Conservation (phyloP, 1,140 invertebrate genomes). For the Hycleus cichorii region DNA sequence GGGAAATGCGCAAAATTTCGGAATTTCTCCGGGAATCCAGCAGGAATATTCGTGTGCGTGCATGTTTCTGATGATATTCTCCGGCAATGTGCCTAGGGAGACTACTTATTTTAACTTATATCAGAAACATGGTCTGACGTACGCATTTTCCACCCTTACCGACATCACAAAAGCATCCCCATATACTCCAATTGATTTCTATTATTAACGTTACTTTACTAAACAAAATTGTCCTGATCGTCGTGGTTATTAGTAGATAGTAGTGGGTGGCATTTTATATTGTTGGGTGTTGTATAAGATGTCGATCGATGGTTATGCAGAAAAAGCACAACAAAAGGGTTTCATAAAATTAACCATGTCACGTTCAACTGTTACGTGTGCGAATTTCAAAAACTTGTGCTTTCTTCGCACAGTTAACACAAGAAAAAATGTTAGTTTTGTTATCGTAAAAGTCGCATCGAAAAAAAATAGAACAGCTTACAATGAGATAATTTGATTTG, state of each 20-base stretch:
- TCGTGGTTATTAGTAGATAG: too few relatives aligned
- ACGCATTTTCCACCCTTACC: conserved; percentile 6
- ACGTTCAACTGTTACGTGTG: conserved; percentile 26
- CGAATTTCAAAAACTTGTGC: conserved; percentile 21
- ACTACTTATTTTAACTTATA: conserved; percentile 12
- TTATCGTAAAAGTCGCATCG: conserved; percentile 4
- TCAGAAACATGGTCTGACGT: conserved; percentile 15
- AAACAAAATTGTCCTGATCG: too few relatives aligned
- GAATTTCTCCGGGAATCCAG: conserved; percentile 16
- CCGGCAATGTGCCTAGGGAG: conserved; percentile 11
- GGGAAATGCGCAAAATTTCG: conserved; percentile 4
- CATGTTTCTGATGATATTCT: conserved; percentile 10
- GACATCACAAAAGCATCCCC: neutral
- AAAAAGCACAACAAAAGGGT: conserved; percentile 12
- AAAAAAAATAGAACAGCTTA: too few relatives aligned
- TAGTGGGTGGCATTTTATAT: too few relatives aligned
- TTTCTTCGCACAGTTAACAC: conserved; percentile 14
- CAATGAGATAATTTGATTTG: too few relatives aligned
- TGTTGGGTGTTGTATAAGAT: too few relatives aligned
- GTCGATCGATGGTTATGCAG: neutral
- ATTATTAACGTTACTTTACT: too few relatives aligned
- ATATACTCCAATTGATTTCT: too few relatives aligned
- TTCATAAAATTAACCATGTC: conserved; percentile 22
- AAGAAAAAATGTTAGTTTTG: conserved; percentile 17
- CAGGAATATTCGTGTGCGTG: conserved; percentile 3